Percentiles rank a stretch among this genome's conserved stretches.
Conservation (phyloP, 2,797 vertebrate genomes). For the Pseudotriccus pelzelni region DNA sequence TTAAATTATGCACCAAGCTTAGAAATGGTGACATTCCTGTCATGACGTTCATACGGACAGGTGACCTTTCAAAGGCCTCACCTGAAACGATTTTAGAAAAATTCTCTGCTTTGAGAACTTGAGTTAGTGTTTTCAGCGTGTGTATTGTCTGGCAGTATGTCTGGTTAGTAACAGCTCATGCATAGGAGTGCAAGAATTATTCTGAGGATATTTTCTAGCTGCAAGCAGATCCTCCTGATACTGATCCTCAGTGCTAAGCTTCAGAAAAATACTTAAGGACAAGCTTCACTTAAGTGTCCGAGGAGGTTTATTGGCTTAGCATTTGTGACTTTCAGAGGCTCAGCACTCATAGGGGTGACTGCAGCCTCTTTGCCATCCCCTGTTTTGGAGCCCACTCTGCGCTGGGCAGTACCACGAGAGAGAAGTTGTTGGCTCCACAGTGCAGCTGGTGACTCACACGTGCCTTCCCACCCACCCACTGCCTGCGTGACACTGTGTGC, state of each 20-base stretch:
- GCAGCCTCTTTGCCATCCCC: neutral
- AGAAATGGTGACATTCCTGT: neutral
- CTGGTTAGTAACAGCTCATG: neutral
- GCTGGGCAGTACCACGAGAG: neutral
- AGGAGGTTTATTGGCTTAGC: neutral
- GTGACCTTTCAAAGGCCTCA: neutral
- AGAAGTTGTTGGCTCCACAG: neutral
- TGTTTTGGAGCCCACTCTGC: neutral
- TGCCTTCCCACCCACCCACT: neutral
- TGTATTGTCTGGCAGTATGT: neutral
- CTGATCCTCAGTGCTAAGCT: neutral
- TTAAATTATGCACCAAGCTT: neutral
- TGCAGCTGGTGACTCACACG: neutral
- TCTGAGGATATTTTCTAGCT: neutral
- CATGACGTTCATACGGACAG: neutral
- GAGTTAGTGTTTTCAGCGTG: fast-evolving
- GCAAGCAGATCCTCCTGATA: neutral
- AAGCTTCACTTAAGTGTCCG: neutral
- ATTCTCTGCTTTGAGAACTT: neutral
- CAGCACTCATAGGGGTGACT: neutral
- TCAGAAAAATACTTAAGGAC: neutral
- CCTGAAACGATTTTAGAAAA: neutral
- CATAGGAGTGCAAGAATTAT: neutral
- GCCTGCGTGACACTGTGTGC: neutral
- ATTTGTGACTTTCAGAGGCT: neutral